Evolutionary conservation across 2,888 invertebrate species (phyloP).

Genomic region (Apodemia hepburni): DNA sequence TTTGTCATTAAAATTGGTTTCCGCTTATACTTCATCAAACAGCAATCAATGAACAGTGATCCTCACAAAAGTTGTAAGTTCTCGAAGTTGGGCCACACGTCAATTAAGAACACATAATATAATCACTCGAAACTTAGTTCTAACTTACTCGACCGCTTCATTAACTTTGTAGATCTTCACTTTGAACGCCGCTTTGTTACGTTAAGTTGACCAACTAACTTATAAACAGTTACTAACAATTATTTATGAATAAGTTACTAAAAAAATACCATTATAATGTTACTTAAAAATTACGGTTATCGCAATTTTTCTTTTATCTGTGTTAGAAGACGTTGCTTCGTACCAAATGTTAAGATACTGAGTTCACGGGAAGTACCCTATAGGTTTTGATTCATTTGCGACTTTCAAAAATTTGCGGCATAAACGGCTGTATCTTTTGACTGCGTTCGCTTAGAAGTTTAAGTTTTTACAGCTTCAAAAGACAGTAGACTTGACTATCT

Average conservation of each 20-base stretch:
- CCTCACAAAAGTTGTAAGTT: neutral
- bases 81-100: neutral
- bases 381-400: no score
- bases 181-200: constrained; percentile 22
- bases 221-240: neutral
- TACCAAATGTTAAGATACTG: no score
- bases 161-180: constrained; percentile 27
- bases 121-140: constrained; percentile 5
- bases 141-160: neutral
- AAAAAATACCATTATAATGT: no score
- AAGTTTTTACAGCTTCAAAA: no score
- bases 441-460: no score
- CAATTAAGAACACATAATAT: neutral
- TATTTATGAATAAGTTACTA: neutral
- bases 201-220: constrained; percentile 9
- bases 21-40: neutral
- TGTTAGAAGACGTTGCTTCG: no score
- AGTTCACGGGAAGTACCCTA: no score
- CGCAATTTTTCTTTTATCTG: no score
- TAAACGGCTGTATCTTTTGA: no score
- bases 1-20: neutral
- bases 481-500: no score
- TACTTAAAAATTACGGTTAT: no score
- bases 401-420: no score
- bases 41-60: neutral